Percentiles rank a stretch among this genome's conserved stretches.
These are phyloP conservation scores for Varanus komodoensis DNA, from an alignment of 2,113 vertebrate species.

Conservation along the genomic window DNA sequence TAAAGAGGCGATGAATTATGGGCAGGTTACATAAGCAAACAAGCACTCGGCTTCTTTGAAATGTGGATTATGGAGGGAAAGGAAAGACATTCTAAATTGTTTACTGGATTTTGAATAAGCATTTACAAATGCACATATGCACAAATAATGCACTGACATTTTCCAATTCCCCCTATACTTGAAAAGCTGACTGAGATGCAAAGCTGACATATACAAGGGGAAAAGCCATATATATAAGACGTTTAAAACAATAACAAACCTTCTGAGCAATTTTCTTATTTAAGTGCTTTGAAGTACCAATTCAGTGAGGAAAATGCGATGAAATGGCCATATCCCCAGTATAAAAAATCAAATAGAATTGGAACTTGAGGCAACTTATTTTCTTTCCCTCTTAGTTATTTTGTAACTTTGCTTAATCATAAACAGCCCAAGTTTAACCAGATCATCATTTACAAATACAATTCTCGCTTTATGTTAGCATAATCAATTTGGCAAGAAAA, in stretches of 20 bases:
- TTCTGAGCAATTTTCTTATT: conserved; percentile 30
- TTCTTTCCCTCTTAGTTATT: conserved; percentile 11
- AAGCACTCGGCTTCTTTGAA: not conserved
- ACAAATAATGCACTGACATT: conserved; percentile 3
- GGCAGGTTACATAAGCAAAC: not conserved
- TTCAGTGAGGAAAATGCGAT: conserved; percentile 42
- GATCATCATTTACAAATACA: conserved; percentile 33
- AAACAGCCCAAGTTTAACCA: conserved; percentile 37
- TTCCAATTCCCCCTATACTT: not conserved
- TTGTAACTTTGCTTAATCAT: conserved; percentile 33
- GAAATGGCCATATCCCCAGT: conserved; percentile 32
- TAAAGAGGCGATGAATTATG: not conserved
- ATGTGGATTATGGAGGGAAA: not conserved
- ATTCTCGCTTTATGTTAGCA: conserved; percentile 58
- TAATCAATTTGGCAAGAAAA: conserved; percentile 38
- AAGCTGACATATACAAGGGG: conserved; percentile 36
- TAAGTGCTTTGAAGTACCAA: conserved; percentile 34
- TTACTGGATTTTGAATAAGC: conserved; percentile 28
- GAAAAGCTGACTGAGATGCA: conserved; percentile 40
- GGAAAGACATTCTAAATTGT: not conserved
- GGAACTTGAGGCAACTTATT: conserved; percentile 31
- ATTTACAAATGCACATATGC: conserved; percentile 11
- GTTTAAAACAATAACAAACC: conserved; percentile 38
- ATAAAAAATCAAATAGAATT: conserved; percentile 48
- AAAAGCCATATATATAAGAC: not conserved